Evolutionary conservation across 2,113 vertebrate genomes (phyloP).

Genomic region (Pachycephala philippinensis): DNA sequence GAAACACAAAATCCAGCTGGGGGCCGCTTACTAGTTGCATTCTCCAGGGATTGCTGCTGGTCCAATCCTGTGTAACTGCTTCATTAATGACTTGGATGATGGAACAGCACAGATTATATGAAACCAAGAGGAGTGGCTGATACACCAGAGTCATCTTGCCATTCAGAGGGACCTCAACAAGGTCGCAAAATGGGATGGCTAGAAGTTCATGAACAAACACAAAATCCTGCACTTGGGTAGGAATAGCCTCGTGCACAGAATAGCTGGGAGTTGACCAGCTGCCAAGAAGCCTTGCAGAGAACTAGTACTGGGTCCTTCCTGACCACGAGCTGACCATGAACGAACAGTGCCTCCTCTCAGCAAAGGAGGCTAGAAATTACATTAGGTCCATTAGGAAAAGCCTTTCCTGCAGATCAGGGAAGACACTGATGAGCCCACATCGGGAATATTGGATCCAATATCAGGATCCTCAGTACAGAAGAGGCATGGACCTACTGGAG

Average conservation of each 20-base stretch:
- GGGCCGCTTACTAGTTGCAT: background rate
- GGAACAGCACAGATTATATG: background rate
- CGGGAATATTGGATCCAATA: rapidly evolving
- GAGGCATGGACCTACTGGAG: background rate
- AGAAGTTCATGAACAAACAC: background rate
- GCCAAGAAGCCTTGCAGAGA: background rate
- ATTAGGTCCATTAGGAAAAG: background rate
- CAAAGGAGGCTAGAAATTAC: background rate
- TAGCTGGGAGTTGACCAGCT: rapidly evolving
- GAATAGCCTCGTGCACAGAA: background rate
- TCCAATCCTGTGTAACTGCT: background rate
- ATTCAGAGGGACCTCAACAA: background rate
- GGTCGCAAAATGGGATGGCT: rapidly evolving
- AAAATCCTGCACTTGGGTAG: background rate
- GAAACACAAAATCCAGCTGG: background rate
- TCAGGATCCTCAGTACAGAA: background rate
- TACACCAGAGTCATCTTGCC: background rate
- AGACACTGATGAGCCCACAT: background rate
- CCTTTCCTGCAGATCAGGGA: rapidly evolving
- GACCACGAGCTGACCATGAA: background rate
- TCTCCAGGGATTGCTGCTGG: background rate
- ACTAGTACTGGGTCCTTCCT: background rate
- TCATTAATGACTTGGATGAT: background rate
- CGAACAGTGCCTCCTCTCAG: rapidly evolving
- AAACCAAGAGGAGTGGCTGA: background rate